A percentile compares a stretch with the other conserved stretches of the same genome.
These are phyloP conservation scores for Sebastes diploproa DNA, from an alignment of 2,797 vertebrate species.

Conservation along the genomic window DNA sequence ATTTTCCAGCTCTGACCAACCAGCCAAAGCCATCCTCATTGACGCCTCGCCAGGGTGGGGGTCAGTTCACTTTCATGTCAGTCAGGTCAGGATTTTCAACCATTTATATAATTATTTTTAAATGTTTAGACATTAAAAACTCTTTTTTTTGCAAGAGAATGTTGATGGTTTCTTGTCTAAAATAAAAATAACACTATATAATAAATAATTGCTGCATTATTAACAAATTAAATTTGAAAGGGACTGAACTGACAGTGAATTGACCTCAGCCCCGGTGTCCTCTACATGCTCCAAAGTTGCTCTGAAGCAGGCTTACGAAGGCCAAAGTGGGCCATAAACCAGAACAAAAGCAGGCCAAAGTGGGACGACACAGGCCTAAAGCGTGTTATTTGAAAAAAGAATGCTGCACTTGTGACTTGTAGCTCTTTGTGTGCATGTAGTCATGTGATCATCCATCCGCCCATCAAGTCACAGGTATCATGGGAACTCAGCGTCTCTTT, in stretches of 20 bases:
- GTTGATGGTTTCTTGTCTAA: background rate
- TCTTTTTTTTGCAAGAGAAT: background rate
- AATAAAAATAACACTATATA: background rate
- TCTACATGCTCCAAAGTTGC: constrained; percentile 83
- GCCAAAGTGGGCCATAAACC: constrained; percentile 57
- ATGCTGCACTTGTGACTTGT: constrained; percentile 88
- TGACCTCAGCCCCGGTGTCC: constrained; percentile 72
- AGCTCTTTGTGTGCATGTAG: constrained; percentile 83
- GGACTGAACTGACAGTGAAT: constrained; percentile 73
- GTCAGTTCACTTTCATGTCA: constrained; percentile 73
- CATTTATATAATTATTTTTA: constrained; percentile 6
- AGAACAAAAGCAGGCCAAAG: constrained; percentile 60
- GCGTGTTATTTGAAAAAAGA: constrained; percentile 90
- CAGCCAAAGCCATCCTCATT: constrained; percentile 83
- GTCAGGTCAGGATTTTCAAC: constrained; percentile 38
- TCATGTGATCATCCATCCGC: constrained; percentile 82
- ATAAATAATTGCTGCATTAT: constrained; percentile 2
- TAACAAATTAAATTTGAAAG: constrained; percentile 1
- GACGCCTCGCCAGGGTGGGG: constrained; percentile 76
- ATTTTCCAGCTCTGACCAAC: constrained; percentile 81
- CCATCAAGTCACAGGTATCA: constrained; percentile 80
- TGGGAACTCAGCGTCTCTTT: constrained; percentile 46
- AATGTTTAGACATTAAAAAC: background rate
- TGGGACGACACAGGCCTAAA: constrained; percentile 61
- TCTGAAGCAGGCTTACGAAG: constrained; percentile 66